Percentiles rank a stretch among this genome's conserved stretches.
Conservation (phyloP, 2,113 vertebrate species). For the Archilochus colubris region DNA sequence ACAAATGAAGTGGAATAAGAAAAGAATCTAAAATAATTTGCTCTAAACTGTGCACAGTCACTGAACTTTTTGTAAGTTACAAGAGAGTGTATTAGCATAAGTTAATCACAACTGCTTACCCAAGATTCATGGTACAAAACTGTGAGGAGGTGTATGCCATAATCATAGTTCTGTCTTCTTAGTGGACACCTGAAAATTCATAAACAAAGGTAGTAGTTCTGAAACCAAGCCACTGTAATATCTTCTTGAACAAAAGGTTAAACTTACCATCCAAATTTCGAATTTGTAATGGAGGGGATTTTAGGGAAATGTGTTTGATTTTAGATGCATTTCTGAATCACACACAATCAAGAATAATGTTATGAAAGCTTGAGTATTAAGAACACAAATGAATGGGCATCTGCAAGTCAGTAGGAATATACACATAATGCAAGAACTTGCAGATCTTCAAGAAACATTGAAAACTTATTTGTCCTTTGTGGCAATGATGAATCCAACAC, state of each 20-base stretch:
- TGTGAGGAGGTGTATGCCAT: slow-evolving; percentile 91
- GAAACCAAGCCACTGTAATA: background rate
- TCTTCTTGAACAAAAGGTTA: background rate
- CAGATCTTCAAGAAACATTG: background rate
- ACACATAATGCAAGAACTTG: background rate
- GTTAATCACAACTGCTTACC: slow-evolving; percentile 79
- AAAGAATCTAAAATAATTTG: background rate
- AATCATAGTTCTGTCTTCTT: slow-evolving; percentile 91
- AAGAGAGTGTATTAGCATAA: background rate
- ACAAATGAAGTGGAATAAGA: background rate
- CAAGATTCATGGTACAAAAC: slow-evolving; percentile 97
- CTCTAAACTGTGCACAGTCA: background rate
- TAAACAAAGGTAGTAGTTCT: background rate
- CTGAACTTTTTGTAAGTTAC: background rate
- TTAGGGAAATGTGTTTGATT: background rate
- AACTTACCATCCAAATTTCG: background rate
- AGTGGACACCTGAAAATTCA: slow-evolving; percentile 86
- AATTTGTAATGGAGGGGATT: background rate
- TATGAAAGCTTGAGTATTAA: background rate
- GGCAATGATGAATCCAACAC: background rate
- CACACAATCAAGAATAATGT: background rate
- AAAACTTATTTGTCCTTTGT: background rate
- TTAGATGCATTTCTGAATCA: background rate
- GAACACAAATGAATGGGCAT: background rate
- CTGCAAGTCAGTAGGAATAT: background rate